These are phyloP conservation scores for Gymnoscopelus braueri DNA, from an alignment of 2,797 vertebrate genomes.

Conservation along the genomic window DNA sequence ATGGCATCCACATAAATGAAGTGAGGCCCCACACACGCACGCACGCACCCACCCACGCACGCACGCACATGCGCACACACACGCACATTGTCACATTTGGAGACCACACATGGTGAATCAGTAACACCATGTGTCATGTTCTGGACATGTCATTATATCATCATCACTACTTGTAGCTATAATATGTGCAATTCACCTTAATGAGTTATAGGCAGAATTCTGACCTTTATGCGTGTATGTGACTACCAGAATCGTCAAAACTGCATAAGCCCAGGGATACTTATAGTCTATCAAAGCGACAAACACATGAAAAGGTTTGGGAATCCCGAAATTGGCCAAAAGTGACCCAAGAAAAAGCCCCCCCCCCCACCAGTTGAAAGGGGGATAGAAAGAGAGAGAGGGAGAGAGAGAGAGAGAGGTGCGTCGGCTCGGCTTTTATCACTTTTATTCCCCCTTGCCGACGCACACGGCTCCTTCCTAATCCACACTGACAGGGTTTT, in stretches of 20 bases:
- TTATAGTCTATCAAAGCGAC: conserved; percentile 52
- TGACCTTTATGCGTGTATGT: too few relatives aligned
- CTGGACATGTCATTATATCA: not conserved
- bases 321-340: conserved; percentile 68
- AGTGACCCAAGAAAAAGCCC: conserved; percentile 42
- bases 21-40: too few relatives aligned
- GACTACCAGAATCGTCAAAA: conserved; percentile 33
- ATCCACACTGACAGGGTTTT: conserved; percentile 82
- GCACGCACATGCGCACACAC: too few relatives aligned
- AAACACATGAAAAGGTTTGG: conserved; percentile 52
- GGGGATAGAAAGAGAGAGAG: conserved; percentile 57
- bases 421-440: conserved; percentile 67
- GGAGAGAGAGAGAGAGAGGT: conserved; percentile 59
- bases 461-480: conserved; percentile 67
- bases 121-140: conserved; percentile 23
- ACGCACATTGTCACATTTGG: too few relatives aligned
- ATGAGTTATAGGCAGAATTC: too few relatives aligned
- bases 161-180: too few relatives aligned
- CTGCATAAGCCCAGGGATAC: conserved; percentile 31
- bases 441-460: conserved; percentile 40
- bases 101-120: conserved; percentile 43
- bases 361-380: conserved; percentile 39
- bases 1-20: too few relatives aligned
- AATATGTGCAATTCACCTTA: too few relatives aligned
- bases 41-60: too few relatives aligned